A percentile compares a stretch with the other conserved stretches of the same genome.
Conservation (phyloP, 2,888 invertebrate genomes). For the Cancer borealis region DNA sequence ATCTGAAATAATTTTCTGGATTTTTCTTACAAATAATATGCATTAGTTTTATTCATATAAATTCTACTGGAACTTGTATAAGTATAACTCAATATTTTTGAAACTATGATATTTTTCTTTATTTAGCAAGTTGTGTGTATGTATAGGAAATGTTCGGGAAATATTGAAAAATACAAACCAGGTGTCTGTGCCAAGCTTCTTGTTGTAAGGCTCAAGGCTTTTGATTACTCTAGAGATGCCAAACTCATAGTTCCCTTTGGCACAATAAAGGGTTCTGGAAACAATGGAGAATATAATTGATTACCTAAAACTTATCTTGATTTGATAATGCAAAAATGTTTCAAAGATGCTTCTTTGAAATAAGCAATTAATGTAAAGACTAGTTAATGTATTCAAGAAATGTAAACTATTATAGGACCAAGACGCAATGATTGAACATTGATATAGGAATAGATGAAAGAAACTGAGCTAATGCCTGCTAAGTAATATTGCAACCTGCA, state of each 20-base stretch:
- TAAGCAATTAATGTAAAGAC: not conserved
- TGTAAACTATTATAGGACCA: too few relatives aligned
- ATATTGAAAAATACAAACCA: slow-evolving; percentile 84
- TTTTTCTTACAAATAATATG: not conserved
- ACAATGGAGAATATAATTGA: not conserved
- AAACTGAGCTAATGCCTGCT: too few relatives aligned
- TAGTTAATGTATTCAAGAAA: too few relatives aligned
- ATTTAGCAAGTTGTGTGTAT: not conserved
- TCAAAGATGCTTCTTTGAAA: not conserved
- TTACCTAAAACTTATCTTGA: not conserved
- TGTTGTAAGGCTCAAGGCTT: slow-evolving; percentile 95
- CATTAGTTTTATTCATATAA: not conserved
- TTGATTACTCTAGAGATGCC: slow-evolving; percentile 98
- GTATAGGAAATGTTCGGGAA: not conserved
- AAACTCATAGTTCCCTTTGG: slow-evolving; percentile 99
- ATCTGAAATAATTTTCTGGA: not conserved
- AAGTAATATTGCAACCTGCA: too few relatives aligned
- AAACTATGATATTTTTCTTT: not conserved
- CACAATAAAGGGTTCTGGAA: slow-evolving; percentile 93
- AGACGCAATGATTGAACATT: too few relatives aligned
- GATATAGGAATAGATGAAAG: too few relatives aligned
- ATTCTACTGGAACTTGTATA: not conserved
- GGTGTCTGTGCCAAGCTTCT: slow-evolving; percentile 97
- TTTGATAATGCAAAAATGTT: not conserved
- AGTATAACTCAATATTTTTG: too few relatives aligned